Evolutionary conservation across 2,113 vertebrate genomes (phyloP).

Genomic region (Eupsittula cactorum): DNA sequence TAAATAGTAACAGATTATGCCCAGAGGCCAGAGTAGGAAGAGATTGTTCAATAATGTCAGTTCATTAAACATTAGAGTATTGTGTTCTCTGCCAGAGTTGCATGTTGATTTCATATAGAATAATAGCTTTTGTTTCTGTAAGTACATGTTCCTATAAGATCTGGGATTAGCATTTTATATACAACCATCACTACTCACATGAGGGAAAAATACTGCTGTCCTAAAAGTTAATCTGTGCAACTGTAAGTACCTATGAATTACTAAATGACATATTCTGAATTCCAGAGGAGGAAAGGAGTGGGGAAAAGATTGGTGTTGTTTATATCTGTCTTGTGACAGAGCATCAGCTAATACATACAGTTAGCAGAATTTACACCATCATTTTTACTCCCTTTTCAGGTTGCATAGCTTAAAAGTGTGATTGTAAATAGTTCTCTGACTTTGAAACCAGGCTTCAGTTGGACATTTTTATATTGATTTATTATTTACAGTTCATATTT

Average conservation of each 20-base stretch:
- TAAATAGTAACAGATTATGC: slow-evolving; percentile 46
- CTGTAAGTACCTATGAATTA: background rate
- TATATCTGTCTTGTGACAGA: background rate
- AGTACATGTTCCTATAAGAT: background rate
- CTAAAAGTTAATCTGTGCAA: background rate
- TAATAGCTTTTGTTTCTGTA: background rate
- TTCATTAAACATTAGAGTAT: slow-evolving; percentile 56
- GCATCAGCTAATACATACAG: background rate
- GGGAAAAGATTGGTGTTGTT: background rate
- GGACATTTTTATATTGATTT: background rate
- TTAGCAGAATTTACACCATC: background rate
- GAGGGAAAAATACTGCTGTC: background rate
- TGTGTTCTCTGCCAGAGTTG: slow-evolving; percentile 10
- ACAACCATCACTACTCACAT: background rate
- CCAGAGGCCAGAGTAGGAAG: slow-evolving; percentile 45
- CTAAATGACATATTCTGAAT: background rate
- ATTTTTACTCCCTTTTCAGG: background rate
- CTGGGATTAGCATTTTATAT: background rate
- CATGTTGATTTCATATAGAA: background rate
- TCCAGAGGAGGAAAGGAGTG: background rate
- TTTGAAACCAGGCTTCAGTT: background rate
- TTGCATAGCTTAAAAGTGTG: background rate
- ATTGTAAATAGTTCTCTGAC: background rate
- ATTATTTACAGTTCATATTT: background rate
- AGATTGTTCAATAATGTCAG: slow-evolving; percentile 55